Conservation (phyloP, 2,113 vertebrate genomes). For the Nesospiza acunhae region DNA sequence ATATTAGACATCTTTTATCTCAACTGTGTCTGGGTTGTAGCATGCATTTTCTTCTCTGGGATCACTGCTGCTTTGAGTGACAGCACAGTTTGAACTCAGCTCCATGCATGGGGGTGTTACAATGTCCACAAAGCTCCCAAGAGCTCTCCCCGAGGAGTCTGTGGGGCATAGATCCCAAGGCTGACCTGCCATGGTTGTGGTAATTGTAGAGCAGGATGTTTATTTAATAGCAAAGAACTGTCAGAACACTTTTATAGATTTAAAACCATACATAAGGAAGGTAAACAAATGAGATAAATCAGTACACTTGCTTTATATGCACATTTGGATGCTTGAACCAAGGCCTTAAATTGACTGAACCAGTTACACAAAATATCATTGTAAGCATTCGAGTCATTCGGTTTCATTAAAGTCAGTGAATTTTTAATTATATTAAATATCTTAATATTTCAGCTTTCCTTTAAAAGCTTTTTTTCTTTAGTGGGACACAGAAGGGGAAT, state of each 20-base stretch:
- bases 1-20: background rate
- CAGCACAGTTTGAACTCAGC: background rate
- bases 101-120: background rate
- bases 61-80: background rate
- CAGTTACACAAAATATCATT: background rate
- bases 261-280: background rate
- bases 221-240: background rate
- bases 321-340: background rate
- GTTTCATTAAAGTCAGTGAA: background rate
- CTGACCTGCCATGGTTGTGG: background rate
- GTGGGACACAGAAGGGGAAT: background rate
- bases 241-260: background rate
- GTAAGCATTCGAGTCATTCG: fast-evolving
- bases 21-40: background rate
- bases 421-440: background rate
- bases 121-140: background rate
- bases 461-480: background rate
- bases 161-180: background rate
- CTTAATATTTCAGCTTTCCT: background rate
- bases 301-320: background rate
- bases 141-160: background rate
- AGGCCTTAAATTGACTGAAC: background rate
- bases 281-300: background rate
- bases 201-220: background rate
- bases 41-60: background rate